phyloP scores from a whole-genome alignment of 2,888 invertebrate genomes.

The Criorhina ranunculi region DNA sequence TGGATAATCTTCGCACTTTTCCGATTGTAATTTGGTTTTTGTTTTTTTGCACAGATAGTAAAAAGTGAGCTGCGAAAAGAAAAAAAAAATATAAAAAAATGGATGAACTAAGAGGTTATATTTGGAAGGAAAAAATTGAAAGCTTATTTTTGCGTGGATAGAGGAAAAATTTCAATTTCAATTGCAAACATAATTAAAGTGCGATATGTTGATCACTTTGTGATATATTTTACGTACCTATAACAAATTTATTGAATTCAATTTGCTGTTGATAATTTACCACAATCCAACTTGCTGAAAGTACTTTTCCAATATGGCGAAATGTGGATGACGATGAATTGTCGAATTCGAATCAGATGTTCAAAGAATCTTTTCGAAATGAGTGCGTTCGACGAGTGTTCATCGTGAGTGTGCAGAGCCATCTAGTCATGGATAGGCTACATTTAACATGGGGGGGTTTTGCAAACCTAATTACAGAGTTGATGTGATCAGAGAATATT shows the following conservation, averaged over 20 bases:
- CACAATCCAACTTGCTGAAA: constrained; percentile 49
- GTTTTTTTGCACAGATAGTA: constrained; percentile 34
- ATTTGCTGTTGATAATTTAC: constrained; percentile 40
- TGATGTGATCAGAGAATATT: too few relatives aligned
- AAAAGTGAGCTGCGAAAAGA: constrained; percentile 41
- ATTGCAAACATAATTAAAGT: neutral
- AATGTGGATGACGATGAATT: constrained; percentile 40
- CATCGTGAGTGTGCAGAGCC: neutral
- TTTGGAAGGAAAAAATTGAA: neutral
- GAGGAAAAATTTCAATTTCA: neutral
- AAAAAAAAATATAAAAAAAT: constrained; percentile 21
- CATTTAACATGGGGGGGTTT: too few relatives aligned
- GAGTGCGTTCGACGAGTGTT: constrained; percentile 7
- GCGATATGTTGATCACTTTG: neutral
- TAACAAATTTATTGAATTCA: constrained; percentile 28
- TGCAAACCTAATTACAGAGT: too few relatives aligned
- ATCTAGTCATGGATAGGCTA: constrained; percentile 13
- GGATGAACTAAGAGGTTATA: constrained; percentile 52
- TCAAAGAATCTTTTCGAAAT: constrained; percentile 12
- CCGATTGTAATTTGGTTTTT: constrained; percentile 35
- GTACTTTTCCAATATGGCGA: constrained; percentile 52
- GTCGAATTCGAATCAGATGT: constrained; percentile 48
- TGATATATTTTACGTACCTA: constrained; percentile 34
- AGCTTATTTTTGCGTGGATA: neutral
- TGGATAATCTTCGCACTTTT: constrained; percentile 33